Evolutionary conservation across 2,797 vertebrate species (phyloP).

Genomic region (Xyrichtys novacula): DNA sequence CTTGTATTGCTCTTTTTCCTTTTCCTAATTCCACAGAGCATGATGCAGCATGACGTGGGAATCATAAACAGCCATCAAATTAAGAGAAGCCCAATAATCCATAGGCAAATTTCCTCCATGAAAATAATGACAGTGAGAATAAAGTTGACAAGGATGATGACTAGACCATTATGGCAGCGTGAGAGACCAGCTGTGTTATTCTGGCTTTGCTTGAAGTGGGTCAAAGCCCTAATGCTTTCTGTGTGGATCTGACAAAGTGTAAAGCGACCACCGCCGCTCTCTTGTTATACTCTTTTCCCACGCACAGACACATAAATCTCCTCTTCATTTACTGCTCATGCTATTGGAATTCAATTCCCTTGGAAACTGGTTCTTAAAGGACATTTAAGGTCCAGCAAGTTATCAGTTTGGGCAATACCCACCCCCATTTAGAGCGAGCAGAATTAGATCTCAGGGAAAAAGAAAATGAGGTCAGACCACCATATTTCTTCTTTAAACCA

Average conservation of each 20-base stretch:
- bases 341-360: conserved; percentile 76
- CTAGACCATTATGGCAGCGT: conserved; percentile 57
- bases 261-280: conserved; percentile 62
- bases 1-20: conserved; percentile 32
- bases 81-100: conserved; percentile 35
- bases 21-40: conserved; percentile 3
- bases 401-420: conserved; percentile 69
- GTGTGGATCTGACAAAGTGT: conserved; percentile 78
- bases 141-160: conserved; percentile 60
- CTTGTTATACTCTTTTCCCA: conserved; percentile 74
- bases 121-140: conserved; percentile 42
- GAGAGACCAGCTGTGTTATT: conserved; percentile 58
- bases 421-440: conserved; percentile 62
- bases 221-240: conserved; percentile 71
- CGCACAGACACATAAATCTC: conserved; percentile 76
- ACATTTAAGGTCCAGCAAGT: conserved; percentile 68
- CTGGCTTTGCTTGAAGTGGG: conserved; percentile 65
- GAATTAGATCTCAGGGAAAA: conserved; percentile 71
- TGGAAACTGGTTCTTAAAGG: conserved; percentile 73
- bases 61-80: conserved; percentile 49
- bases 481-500: conserved; percentile 77
- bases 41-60: conserved; percentile 8
- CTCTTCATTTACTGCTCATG: conserved; percentile 71
- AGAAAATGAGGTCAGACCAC: conserved; percentile 65
- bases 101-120: conserved; percentile 10